Percentiles rank a stretch among this genome's conserved stretches.
Conservation (phyloP, 2,113 vertebrate genomes). For the Tenebrosternarchus preto region DNA sequence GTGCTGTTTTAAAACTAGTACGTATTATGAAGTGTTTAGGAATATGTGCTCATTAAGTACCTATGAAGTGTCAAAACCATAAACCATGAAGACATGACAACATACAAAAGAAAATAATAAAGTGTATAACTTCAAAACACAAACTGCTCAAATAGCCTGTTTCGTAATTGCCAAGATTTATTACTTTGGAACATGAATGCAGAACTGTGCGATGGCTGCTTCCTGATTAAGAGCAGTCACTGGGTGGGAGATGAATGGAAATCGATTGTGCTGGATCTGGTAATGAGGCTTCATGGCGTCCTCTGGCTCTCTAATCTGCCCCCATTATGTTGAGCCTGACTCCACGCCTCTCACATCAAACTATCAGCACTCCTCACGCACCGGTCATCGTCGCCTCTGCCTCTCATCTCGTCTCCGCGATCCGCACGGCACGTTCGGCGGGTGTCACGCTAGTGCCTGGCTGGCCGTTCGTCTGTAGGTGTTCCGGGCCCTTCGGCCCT, state of each 20-base stretch:
- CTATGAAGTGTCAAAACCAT: neutral
- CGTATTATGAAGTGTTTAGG: neutral
- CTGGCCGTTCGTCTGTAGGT: too few species aligned
- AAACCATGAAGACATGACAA: too few species aligned
- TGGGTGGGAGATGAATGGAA: constrained; percentile 3
- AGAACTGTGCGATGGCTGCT: neutral
- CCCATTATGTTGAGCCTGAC: constrained; percentile 13
- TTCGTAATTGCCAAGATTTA: neutral
- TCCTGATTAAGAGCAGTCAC: constrained; percentile 21
- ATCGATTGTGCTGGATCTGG: constrained; percentile 23
- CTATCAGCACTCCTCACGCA: constrained; percentile 13
- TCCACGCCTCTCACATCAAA: neutral
- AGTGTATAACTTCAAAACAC: neutral
- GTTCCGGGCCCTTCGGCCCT: too few species aligned
- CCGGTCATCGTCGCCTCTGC: too few species aligned
- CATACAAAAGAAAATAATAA: neutral
- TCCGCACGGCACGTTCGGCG: too few species aligned
- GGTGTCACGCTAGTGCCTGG: too few species aligned
- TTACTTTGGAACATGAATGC: neutral
- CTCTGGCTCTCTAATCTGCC: neutral
- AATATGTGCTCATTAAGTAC: neutral
- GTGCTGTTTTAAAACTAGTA: neutral
- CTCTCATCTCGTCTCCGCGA: too few species aligned
- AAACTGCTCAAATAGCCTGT: neutral
- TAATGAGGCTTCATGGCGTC: constrained; percentile 27